phyloP scores from a whole-genome alignment of 2,113 vertebrate genomes.

The Phylloscopus trochilus region DNA sequence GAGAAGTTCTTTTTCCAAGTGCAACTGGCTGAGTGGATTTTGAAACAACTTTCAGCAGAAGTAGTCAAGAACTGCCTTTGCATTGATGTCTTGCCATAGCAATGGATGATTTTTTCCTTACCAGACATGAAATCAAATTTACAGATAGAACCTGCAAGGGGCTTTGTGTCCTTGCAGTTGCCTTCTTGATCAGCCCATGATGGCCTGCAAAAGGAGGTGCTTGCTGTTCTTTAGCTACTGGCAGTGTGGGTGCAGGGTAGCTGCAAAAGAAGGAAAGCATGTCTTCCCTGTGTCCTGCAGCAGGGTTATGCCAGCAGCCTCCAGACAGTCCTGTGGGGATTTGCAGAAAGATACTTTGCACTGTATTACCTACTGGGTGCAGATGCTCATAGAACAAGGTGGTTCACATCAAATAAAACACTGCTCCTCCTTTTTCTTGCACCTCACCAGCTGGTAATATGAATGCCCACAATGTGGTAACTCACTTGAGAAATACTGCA shows the following conservation, averaged over 20 bases:
- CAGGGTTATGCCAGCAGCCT: neutral
- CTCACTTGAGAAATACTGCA: neutral
- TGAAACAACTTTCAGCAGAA: neutral
- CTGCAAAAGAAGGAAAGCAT: neutral
- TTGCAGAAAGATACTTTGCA: neutral
- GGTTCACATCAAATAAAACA: neutral
- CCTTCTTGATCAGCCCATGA: neutral
- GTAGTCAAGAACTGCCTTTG: neutral
- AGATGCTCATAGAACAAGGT: neutral
- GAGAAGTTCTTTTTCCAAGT: neutral
- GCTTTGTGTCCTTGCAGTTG: neutral
- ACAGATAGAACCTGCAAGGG: neutral
- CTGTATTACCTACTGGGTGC: neutral
- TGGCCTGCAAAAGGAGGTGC: neutral
- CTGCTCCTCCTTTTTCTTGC: neutral
- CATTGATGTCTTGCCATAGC: neutral
- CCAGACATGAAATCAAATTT: neutral
- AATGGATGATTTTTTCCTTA: neutral
- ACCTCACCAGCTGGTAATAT: neutral
- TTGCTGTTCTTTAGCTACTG: neutral
- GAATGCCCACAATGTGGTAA: neutral
- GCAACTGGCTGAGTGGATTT: neutral
- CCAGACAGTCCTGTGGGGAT: neutral
- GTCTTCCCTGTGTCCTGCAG: neutral
- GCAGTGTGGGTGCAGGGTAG: neutral